Evolutionary conservation across 2,888 invertebrate genomes (phyloP), one percentile per base, ranked within the genome.

Genomic region (Azorinus chamasolen): DNA sequence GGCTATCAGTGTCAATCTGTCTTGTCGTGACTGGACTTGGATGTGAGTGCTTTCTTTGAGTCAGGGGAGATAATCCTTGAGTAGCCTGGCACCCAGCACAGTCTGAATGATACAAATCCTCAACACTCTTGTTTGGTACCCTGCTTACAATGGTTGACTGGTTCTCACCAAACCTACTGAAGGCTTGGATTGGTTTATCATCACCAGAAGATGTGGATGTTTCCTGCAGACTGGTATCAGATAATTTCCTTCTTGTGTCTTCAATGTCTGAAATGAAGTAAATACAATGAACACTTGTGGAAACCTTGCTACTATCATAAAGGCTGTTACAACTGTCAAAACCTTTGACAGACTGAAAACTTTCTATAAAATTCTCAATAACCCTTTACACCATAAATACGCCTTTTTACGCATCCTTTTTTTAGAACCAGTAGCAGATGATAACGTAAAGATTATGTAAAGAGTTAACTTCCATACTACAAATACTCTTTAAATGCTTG

Each of bases 71-170:
- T 57, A 80, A 41, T 16, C 69, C 59, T 14, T 70, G 64, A n/a
- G 68, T 61, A 8, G 55, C 68, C 27, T 48, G 70, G 62, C 80
- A 77, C 68, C 76, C 61, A 16, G 80, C 53, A 64, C 82, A 83
- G 66, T 88, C 88, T 57, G 83, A 71, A 58, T 87, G 84, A 64
- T 84, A 83, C 25, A 88, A 73, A 46, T 91, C 90, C 76, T 89
- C 90, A 14, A 91, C 89, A 74, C 89, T 89, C 68, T 87, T 88
- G 74, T 90, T 91, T 24, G 89, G 90, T 51, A 90, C 89, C 22
- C 90, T 74, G 51, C 86, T 86, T 16, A 90, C 90, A 50, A 90
- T 74, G 1, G 86, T 88, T 8, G 91, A 88, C 45, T 79, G 76
- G 41, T 72, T 82, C 65, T 89, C 88, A 53, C 87, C 88, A 62